Evolutionary conservation across 2,797 vertebrate genomes (phyloP), one percentile per base, ranked within the genome.

Genomic region (Distichodus sexfasciatus): DNA sequence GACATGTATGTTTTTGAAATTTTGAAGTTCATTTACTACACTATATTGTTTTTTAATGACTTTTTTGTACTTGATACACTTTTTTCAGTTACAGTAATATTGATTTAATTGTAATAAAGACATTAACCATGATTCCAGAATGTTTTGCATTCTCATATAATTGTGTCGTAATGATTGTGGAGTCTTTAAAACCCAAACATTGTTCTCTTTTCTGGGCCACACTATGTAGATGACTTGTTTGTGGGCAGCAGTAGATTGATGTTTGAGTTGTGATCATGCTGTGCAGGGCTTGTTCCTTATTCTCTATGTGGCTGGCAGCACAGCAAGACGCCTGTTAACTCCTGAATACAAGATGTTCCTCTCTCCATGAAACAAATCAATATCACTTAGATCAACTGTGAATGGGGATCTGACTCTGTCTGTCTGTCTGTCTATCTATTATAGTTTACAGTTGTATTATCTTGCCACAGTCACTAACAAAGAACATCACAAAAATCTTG

Each of bases 271-370:
- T 33, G 59, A 28, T 72, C 76, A 62, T 66, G 61, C 76, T 75
- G 76, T 62, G 69, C 69, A 17, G 36, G 29, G 55, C 69, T 78
- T 76, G 73, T 75, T 66, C 14, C 55, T 72, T 48, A 62, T 66
- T 69, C 72, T 50, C 17, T 33, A 17, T 33, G 48, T 28, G 36
- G 8, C 28, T 53, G 48, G 54, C n/a, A 21, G 46, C 67, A 61
- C 76, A 69, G 73, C 69, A 70, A 2, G 73, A 66, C 31, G 62
- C 63, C 53, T 63, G 58, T 75, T 48, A 29, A 12, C 35, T 24
- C 66, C 48, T 47, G 57, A 69, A 72, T 50, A 62, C 65, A 72
- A 61, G 51, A 54, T 69, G 64, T 71, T 57, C 33, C 33, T 57
- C 60, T 44, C 65, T 23, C 48, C 59, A 62, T 6, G 69, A 23